Conservation (phyloP, 2,888 invertebrate genomes). For the Leptinotarsa haldemani region DNA sequence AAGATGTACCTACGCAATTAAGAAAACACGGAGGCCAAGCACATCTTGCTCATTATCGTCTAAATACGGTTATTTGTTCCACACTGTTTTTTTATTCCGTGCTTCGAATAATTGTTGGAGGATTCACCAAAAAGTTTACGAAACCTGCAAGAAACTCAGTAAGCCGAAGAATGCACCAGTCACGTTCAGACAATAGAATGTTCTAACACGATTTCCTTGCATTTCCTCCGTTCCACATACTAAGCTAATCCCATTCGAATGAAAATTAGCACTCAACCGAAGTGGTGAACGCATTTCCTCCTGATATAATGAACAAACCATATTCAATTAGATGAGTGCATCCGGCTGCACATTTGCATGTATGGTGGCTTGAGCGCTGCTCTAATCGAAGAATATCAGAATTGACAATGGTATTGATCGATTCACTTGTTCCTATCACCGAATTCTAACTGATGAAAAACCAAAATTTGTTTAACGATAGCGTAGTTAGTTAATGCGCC, state of each 20-base stretch:
- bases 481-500: not conserved
- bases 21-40: no score
- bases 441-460: not conserved
- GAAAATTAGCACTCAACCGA: slow-evolving; percentile 19
- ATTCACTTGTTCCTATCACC: not conserved
- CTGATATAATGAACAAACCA: slow-evolving; percentile 15
- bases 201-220: not conserved
- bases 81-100: no score
- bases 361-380: slow-evolving; percentile 25
- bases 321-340: slow-evolving; percentile 42
- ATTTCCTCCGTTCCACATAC: not conserved
- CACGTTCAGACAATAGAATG: not conserved
- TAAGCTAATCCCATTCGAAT: slow-evolving; percentile 11
- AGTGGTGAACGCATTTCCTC: slow-evolving; percentile 11
- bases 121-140: not conserved
- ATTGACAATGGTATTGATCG: slow-evolving; percentile 5
- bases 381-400: slow-evolving; percentile 29
- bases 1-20: no score
- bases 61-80: no score
- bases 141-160: not conserved
- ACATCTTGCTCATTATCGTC: no score
- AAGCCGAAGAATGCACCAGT: not conserved
- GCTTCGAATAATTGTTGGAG: no score
- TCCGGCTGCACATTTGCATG: slow-evolving; percentile 40
- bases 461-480: not conserved